Evolutionary conservation across 2,888 invertebrate species (phyloP), one percentile per base, ranked within the genome.

Genomic region (Ornithoptera priamus): DNA sequence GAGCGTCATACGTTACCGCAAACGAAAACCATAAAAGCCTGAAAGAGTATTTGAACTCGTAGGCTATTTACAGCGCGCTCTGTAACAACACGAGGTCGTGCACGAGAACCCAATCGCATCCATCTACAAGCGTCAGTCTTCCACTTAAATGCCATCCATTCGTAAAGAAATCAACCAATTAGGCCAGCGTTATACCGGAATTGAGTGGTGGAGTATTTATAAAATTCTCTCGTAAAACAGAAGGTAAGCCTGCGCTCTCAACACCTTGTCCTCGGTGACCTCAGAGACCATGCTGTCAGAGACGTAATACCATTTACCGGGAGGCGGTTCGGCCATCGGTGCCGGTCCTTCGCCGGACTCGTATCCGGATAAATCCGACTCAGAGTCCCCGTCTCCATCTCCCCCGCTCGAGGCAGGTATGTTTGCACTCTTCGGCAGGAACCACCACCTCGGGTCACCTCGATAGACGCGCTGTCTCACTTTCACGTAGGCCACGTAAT

Each of bases 401-500:
- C 93, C 93, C 62, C 87, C 85, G 2, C 77, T 82, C 22, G 86
- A 92, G 17, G 93, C 90, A 0, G 93, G 83, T 73, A 92, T 88
- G 71, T 94, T 94, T 50, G 93, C 94, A 72, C 94, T 93, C 70
- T 93, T 93, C 0, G 96, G 96, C 74, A 97, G 82, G 85, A 96
- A 96, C 77, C 94, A 94, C 96, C 96, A 96, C 17, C 95, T 93
- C 12, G 94, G 94, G 78, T 95, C 95, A n/a, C 94, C 93, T 1
- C 93, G 84, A 46, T 91, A 87, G 53, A 96, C 84, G 10, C 94
- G 93, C 24, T 93, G 87, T n/a, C 96, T 92, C 12, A 97, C 96
- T 92, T 98, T 98, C 2, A 99, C 97, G 81, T 98, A 99, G 8
- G 99, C 98, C 1, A 98, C 97, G 83, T 99, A 99, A 75, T 94